Percentiles rank a stretch among this genome's conserved stretches.
Conservation (phyloP, 2,888 invertebrate genomes). For the Eurois occulta region DNA sequence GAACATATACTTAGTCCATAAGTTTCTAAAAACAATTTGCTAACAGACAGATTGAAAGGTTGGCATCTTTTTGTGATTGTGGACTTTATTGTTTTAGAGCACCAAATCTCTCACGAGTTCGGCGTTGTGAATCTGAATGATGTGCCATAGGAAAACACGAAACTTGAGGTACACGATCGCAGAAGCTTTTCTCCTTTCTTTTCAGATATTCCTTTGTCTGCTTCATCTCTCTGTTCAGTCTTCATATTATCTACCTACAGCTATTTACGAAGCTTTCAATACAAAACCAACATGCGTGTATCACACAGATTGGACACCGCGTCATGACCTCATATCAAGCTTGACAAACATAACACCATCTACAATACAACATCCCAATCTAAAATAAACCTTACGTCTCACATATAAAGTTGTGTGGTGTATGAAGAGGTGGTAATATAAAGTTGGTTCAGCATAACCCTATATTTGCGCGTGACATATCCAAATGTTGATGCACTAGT, state of each 20-base stretch:
- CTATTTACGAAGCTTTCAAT: conserved; percentile 67
- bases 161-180: background rate
- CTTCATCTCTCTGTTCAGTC: background rate
- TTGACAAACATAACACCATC: conserved; percentile 37
- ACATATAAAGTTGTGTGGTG: conserved; percentile 4
- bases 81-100: background rate
- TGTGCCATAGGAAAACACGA: background rate
- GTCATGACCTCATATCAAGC: conserved; percentile 63
- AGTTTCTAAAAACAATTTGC: background rate
- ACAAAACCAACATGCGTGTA: conserved; percentile 69
- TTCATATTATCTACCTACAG: background rate
- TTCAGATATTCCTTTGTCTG: background rate
- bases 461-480: conserved; percentile 76
- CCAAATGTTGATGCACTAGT: conserved; percentile 80
- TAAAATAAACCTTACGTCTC: conserved; percentile 36
- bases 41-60: background rate
- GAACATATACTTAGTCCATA: background rate
- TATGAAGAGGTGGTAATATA: background rate
- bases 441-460: conserved; percentile 62
- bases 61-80: background rate
- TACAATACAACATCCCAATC: background rate
- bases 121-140: background rate
- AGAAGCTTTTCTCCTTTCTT: background rate
- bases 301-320: conserved; percentile 61
- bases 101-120: background rate